Percentiles rank a stretch among this genome's conserved stretches.
These are phyloP conservation scores for Mesorhabditis spiculigera DNA, from an alignment of 2,888 invertebrate species.

Conservation along the genomic window DNA sequence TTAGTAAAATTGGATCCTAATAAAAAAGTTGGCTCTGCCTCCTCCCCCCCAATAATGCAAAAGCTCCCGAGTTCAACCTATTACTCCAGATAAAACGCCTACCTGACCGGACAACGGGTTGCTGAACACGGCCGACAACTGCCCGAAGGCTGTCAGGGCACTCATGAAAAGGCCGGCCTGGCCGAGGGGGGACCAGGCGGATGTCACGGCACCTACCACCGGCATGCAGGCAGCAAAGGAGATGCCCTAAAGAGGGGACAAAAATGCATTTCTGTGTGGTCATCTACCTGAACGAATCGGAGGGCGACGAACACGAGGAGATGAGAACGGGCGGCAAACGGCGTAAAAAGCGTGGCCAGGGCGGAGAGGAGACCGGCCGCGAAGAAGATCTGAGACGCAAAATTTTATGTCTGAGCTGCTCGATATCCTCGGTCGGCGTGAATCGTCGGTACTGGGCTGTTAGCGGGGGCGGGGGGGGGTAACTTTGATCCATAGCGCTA, in stretches of 20 bases:
- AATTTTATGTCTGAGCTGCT: too few species aligned
- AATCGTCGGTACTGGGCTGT: too few species aligned
- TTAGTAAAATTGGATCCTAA: background rate
- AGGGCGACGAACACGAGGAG: conserved; percentile 26
- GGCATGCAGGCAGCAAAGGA: conserved; percentile 33
- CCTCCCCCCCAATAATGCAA: too few species aligned
- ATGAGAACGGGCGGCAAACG: conserved; percentile 20
- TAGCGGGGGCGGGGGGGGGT: too few species aligned
- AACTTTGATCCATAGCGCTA: too few species aligned
- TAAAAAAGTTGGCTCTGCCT: too few species aligned
- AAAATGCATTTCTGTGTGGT: background rate
- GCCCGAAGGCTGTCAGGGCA: conserved; percentile 34
- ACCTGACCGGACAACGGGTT: conserved; percentile 42
- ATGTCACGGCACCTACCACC: conserved; percentile 30
- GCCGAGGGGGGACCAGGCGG: conserved; percentile 32
- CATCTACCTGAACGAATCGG: conserved; percentile 30
- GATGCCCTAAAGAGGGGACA: conserved; percentile 20
- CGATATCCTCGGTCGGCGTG: too few species aligned
- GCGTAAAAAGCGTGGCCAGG: conserved; percentile 30
- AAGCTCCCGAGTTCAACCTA: background rate
- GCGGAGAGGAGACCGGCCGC: conserved; percentile 32
- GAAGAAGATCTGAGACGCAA: conserved; percentile 20
- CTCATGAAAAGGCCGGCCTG: conserved; percentile 35
- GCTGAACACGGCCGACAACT: conserved; percentile 32
- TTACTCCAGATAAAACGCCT: background rate